Evolutionary conservation across 2,888 invertebrate genomes (phyloP), one percentile per base, ranked within the genome.

Genomic region (Thysanoteuthis rhombus): DNA sequence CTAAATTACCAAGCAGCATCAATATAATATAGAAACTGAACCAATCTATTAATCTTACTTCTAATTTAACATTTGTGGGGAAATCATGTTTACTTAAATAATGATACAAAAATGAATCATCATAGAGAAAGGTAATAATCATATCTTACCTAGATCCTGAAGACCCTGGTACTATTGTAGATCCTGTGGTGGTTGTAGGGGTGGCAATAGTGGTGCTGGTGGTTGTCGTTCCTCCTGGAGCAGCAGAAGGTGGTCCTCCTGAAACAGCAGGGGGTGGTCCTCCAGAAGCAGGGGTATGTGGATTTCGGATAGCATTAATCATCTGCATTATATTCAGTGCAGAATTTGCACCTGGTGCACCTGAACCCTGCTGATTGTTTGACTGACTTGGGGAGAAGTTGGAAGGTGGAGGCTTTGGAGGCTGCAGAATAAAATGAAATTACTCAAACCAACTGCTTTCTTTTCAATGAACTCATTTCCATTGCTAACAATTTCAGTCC

Each of bases 251-350:
- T 42, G 89, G 25, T 38, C 94, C 52, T 75, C 92, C 45, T 42
- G 40, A 32, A 75, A 45, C 42, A 42, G 89, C 45, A 93, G 32
- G 42, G 75, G 91, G 28, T 42, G 89, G 25, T 38, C 94, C 52
- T 47, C 93, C 40, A 42, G 93, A 92, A 47, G 93, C 40, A 1
- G 94, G 89, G 36, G 94, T 93, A 12, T 25, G 92, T 40, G 95
- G 95, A 93, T 95, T 95, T 93, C 95, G 95, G 38, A 96, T 96
- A 75, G 95, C 95, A 94, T 96, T 96, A 47, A 96, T 96, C 96
- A 96, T 96, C 94, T 96, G 96, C 95, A 96, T 96, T 52, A 96
- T 95, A 94, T 96, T 95, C 42, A 96, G 94, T 0, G 95, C 94
- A 8, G 95, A 95, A 28, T 94, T 93, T 8, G 94, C 45, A 6